These are phyloP conservation scores for Andrena trimmerana DNA, from an alignment of 2,888 invertebrate species.

Conservation along the genomic window DNA sequence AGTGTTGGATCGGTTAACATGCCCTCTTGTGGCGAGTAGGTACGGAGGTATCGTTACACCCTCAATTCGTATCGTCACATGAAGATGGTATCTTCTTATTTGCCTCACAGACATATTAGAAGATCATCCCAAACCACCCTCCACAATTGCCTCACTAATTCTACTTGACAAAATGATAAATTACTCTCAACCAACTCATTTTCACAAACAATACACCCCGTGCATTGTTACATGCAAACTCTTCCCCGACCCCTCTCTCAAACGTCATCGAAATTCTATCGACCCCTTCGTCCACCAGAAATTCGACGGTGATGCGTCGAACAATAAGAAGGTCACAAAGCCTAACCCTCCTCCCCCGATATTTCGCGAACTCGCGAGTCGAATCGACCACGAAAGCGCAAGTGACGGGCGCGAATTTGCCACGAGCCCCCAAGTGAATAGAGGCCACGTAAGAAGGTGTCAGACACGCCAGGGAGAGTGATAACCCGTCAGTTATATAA, in stretches of 20 bases:
- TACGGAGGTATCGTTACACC: not conserved
- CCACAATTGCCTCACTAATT: no score
- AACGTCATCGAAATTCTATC: no score
- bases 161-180: no score
- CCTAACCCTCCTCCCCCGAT: not conserved
- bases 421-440: slow-evolving; percentile 41
- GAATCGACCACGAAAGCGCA: slow-evolving; percentile 40
- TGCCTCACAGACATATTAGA: not conserved
- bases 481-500: slow-evolving; percentile 71
- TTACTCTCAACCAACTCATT: no score
- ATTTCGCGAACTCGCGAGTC: slow-evolving; percentile 14
- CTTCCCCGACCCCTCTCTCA: no score
- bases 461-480: slow-evolving; percentile 65
- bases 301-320: no score
- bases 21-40: no score
- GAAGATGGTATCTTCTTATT: slow-evolving; percentile 10
- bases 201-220: no score
- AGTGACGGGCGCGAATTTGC: slow-evolving; percentile 49
- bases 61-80: slow-evolving; percentile 20
- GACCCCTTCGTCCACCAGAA: no score
- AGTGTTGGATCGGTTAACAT: no score
- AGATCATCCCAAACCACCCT: no score
- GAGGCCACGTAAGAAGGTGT: slow-evolving; percentile 57
- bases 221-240: no score
- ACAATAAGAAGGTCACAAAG: not conserved